These are phyloP conservation scores for Gadus chalcogrammus DNA, from an alignment of 2,113 vertebrate species.

Conservation along the genomic window DNA sequence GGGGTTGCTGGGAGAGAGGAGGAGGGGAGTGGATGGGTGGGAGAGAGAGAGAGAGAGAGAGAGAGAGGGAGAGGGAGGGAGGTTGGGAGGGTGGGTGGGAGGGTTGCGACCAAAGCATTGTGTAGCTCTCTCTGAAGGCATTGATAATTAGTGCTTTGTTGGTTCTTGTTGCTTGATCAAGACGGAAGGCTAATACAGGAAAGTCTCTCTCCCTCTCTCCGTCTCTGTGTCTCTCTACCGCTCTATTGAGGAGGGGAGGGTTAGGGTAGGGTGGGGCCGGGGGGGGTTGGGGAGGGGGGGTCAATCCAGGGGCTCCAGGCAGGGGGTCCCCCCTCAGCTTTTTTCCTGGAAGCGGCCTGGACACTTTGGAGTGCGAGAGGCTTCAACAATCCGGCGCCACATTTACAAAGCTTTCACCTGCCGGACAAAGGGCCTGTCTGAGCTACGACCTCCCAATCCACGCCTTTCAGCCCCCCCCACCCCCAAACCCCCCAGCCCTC, in stretches of 20 bases:
- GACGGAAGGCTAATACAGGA: slow-evolving; percentile 77
- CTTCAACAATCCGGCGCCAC: slow-evolving; percentile 80
- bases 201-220: slow-evolving; percentile 23
- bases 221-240: no score
- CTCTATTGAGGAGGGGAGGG: slow-evolving; percentile 59
- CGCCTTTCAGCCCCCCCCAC: slow-evolving; percentile 60
- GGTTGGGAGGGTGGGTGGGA: no score
- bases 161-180: slow-evolving; percentile 77
- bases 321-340: slow-evolving; percentile 65
- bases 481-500: background rate
- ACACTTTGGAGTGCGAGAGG: slow-evolving; percentile 76
- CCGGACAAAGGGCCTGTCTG: slow-evolving; percentile 76
- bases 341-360: slow-evolving; percentile 72
- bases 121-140: slow-evolving; percentile 62
- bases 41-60: background rate
- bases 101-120: slow-evolving; percentile 37
- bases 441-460: slow-evolving; percentile 74
- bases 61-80: no score
- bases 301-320: slow-evolving; percentile 75
- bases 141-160: slow-evolving; percentile 79
- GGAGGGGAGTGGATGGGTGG: slow-evolving; percentile 5
- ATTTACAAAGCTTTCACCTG: slow-evolving; percentile 81
- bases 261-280: no score
- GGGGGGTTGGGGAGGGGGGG: slow-evolving; percentile 22
- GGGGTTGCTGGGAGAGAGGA: slow-evolving; percentile 21